Conservation (phyloP, 2,888 invertebrate genomes). For the Tachina fera region DNA sequence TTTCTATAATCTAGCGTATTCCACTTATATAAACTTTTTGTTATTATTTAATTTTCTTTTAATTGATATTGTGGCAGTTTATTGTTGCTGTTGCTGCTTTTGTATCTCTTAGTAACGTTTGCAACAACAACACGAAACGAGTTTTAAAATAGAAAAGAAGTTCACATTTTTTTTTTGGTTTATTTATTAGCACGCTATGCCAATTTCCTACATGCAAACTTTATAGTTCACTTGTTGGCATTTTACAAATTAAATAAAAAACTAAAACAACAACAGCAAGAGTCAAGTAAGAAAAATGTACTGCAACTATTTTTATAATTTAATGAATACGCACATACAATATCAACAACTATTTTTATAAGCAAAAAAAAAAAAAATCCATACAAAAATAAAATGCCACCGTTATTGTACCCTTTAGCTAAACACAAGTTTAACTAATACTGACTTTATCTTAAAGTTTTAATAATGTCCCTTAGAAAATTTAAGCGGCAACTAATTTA, state of each 20-base stretch:
- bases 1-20: constrained; percentile 7
- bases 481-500: not conserved
- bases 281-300: not conserved
- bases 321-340: not conserved
- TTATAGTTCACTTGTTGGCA: constrained; percentile 71
- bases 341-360: no score
- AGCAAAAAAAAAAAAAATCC: no score
- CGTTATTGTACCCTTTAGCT: no score
- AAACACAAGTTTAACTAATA: no score
- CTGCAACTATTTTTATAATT: not conserved
- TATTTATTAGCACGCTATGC: constrained; percentile 59
- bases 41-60: constrained; percentile 64
- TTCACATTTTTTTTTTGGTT: constrained; percentile 1
- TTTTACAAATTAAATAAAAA: constrained; percentile 28
- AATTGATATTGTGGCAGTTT: constrained; percentile 51
- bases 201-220: constrained; percentile 69
- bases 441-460: no score
- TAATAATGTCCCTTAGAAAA: no score
- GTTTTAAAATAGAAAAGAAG: constrained; percentile 14
- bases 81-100: constrained; percentile 22
- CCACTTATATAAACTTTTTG: not conserved
- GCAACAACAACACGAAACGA: constrained; percentile 1
- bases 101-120: not conserved
- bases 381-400: no score
- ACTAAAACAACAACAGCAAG: constrained; percentile 15